These are phyloP conservation scores for Echiichthys vipera DNA, from an alignment of 2,797 vertebrate genomes.

Conservation along the genomic window DNA sequence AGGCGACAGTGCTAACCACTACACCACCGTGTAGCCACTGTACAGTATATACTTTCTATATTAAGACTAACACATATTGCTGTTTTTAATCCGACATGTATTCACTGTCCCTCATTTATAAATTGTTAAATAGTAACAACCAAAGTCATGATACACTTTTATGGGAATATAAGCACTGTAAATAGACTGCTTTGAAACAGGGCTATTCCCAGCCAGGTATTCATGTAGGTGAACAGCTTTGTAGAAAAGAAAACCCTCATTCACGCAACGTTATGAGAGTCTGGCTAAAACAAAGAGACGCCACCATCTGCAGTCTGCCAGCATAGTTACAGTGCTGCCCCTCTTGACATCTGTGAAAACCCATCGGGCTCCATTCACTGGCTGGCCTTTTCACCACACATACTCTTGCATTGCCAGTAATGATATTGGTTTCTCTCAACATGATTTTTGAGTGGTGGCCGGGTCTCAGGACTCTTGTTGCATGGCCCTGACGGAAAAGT, in stretches of 20 bases:
- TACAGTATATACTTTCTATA: too few species aligned
- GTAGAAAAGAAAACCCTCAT: slow-evolving; percentile 36
- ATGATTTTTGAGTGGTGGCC: slow-evolving; percentile 68
- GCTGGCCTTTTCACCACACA: slow-evolving; percentile 67
- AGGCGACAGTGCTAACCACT: too few species aligned
- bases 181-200: slow-evolving; percentile 22
- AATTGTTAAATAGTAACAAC: not conserved
- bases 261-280: slow-evolving; percentile 61
- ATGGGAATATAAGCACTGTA: slow-evolving; percentile 24
- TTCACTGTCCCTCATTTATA: not conserved
- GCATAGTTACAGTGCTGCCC: slow-evolving; percentile 47
- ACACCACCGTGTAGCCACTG: too few species aligned
- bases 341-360: slow-evolving; percentile 71
- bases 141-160: not conserved
- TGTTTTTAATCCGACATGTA: not conserved
- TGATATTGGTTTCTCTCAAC: slow-evolving; percentile 85
- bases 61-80: not conserved
- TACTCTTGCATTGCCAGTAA: slow-evolving; percentile 70
- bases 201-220: slow-evolving; percentile 31
- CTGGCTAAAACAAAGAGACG: slow-evolving; percentile 74
- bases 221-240: slow-evolving; percentile 40
- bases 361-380: slow-evolving; percentile 67
- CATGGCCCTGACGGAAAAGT: slow-evolving; percentile 60
- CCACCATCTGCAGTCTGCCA: slow-evolving; percentile 72
- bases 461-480: slow-evolving; percentile 78